Base-by-base conservation (phyloP, 1,140 invertebrate species). In the Nebria ingens region DNA sequence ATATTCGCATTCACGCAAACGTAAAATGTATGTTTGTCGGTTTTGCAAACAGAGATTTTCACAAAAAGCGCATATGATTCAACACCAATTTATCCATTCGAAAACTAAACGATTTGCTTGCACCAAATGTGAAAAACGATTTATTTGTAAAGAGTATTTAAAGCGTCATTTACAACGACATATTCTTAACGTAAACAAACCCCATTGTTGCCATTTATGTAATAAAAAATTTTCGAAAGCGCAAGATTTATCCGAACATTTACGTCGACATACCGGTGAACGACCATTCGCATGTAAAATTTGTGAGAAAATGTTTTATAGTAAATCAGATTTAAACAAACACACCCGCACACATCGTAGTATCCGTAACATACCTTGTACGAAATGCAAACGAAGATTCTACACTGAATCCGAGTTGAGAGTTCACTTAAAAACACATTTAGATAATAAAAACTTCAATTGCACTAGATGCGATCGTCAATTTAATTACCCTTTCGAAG, bases 201-300 rank as follows among this genome's bases (percentile, higher is more conserved):
- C 79, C 2, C 81, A 75, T 62, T 62, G 60, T 1, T 82, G 80
- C 58, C 63, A 62, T 21, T 34, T 66, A 9, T 85, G 83, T 64
- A 67, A 74, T 19, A 73, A 83, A 58, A 63, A 75, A 21, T 86
- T 86, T 62, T 12, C 40, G 17, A 45, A 45, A 12, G 9, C 40
- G 4, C 17, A 9, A 9, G 17, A 12, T 45, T 45, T 45, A 45
- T 45, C 40, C 25, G 40, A 45, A 45, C 63, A 64, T 40, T 57
- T 72, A 50, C 62, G 75, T 25, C 76, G 74, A 21, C 76, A 81
- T 65, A 74, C 71, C 52, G 80, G 79, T 9, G 72, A 67, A 51
- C 62, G 61, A 22, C 64, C 65, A 2, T 64, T 61, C 52, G 51
- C 56, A 12, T 67, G 65, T 52, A 56, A 55, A 11, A 54, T 60